Evolutionary conservation across 2,888 invertebrate species (phyloP).

Genomic region (Meganola albula): DNA sequence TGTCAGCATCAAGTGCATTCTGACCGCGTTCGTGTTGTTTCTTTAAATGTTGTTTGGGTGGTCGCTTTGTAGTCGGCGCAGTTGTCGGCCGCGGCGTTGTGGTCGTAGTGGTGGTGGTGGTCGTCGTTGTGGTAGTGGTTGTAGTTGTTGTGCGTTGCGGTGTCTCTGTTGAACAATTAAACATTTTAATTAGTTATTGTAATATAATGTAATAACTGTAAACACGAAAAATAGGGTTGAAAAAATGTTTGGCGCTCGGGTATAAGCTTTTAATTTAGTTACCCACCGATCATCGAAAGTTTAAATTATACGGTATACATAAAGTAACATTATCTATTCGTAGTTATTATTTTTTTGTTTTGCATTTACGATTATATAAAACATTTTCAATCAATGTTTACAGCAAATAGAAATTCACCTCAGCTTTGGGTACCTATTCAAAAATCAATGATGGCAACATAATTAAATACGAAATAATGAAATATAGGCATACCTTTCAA

Average conservation of each 20-base stretch:
- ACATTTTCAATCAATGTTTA: no score
- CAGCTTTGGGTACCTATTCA: no score
- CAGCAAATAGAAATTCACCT: no score
- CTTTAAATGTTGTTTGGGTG: slow-evolving; percentile 60
- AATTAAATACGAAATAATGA: no score
- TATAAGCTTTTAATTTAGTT: no score
- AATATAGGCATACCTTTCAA: slow-evolving; percentile 93
- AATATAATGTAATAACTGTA: background rate
- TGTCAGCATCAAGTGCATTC: slow-evolving; percentile 58
- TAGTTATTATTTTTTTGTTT: no score
- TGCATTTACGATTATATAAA: no score
- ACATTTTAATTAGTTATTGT: slow-evolving; percentile 10
- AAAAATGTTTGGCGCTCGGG: no score
- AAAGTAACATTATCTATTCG: no score
- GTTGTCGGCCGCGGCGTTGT: slow-evolving; percentile 49
- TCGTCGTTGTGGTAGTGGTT: slow-evolving; percentile 67
- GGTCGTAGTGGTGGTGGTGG: slow-evolving; percentile 65
- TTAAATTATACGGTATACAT: no score
- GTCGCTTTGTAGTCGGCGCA: slow-evolving; percentile 45
- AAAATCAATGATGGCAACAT: no score
- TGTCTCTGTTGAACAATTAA: slow-evolving; percentile 55
- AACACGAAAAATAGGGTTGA: background rate
- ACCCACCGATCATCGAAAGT: no score
- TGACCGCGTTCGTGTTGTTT: slow-evolving; percentile 57
- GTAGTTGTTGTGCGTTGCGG: slow-evolving; percentile 63